phyloP scores from a whole-genome alignment of 1,140 invertebrate genomes.

The Cherax quadricarinatus region DNA sequence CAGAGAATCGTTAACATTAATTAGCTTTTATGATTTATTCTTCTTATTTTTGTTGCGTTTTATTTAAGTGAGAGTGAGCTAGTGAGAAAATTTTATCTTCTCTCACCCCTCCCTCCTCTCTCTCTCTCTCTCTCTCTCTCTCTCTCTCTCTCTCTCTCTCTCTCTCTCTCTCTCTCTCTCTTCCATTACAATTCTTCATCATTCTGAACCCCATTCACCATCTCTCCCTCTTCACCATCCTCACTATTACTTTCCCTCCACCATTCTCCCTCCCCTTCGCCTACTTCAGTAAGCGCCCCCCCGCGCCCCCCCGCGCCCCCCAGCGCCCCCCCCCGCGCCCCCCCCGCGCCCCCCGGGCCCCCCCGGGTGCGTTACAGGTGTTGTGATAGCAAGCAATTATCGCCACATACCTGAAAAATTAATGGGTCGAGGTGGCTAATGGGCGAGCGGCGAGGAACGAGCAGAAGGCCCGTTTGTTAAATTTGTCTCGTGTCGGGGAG shows the following conservation, averaged over 20 bases:
- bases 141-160: constrained; percentile 24
- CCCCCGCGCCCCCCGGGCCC: neutral
- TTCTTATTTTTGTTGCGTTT: too few species aligned
- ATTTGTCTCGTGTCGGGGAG: too few species aligned
- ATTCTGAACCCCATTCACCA: neutral
- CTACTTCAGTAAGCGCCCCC: too few species aligned
- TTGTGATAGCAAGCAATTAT: constrained; percentile 29
- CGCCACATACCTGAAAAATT: constrained; percentile 7
- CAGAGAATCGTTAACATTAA: neutral
- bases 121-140: constrained; percentile 11
- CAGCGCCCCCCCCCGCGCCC: too few species aligned
- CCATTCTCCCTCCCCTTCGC: too few species aligned
- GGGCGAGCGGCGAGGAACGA: too few species aligned
- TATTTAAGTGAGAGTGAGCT: too few species aligned
- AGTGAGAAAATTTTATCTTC: too few species aligned
- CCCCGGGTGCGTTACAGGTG: constrained; percentile 23
- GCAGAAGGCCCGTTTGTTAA: too few species aligned
- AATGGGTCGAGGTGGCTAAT: neutral
- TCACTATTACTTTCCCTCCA: neutral
- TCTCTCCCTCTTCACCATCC: neutral
- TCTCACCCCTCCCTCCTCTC: too few species aligned
- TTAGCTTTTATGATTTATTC: too few species aligned
- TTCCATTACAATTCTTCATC: neutral
- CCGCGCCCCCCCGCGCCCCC: too few species aligned
- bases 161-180: constrained; percentile 11